Conservation (phyloP, 2,888 invertebrate genomes). For the Limenitis camilla region DNA sequence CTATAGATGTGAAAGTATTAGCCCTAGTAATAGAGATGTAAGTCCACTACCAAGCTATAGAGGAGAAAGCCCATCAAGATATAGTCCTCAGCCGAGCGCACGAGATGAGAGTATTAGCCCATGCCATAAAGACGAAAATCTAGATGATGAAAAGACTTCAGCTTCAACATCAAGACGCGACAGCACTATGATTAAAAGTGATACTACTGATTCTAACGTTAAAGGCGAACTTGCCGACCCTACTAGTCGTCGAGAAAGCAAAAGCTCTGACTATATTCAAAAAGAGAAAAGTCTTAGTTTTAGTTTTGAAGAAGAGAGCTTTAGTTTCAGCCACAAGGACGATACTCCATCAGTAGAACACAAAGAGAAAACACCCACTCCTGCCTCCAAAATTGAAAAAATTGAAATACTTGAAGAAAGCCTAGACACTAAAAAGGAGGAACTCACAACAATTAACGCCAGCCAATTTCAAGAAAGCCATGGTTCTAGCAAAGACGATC, state of each 20-base stretch:
- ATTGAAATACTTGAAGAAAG: neutral
- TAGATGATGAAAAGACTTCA: neutral
- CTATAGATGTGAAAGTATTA: no score
- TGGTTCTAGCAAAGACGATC: neutral
- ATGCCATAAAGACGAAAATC: constrained; percentile 4
- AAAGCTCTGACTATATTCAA: neutral
- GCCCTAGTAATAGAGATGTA: no score
- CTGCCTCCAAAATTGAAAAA: neutral
- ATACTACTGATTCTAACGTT: neutral
- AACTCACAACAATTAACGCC: neutral
- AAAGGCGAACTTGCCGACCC: constrained; percentile 1
- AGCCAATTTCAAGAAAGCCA: neutral
- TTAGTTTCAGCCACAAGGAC: constrained; percentile 4
- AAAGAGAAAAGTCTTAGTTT: constrained; percentile 10
- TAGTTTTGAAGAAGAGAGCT: constrained; percentile 6
- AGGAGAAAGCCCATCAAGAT: constrained; percentile 7
- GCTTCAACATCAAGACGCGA: neutral
- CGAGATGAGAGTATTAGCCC: constrained; percentile 2
- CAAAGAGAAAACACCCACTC: neutral
- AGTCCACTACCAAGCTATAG: no score
- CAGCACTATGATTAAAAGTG: neutral
- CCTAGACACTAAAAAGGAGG: neutral
- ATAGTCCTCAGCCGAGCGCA: neutral
- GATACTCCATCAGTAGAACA: neutral
- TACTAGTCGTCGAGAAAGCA: neutral